phyloP scores from a whole-genome alignment of 2,113 vertebrate species.

The Conger conger region DNA sequence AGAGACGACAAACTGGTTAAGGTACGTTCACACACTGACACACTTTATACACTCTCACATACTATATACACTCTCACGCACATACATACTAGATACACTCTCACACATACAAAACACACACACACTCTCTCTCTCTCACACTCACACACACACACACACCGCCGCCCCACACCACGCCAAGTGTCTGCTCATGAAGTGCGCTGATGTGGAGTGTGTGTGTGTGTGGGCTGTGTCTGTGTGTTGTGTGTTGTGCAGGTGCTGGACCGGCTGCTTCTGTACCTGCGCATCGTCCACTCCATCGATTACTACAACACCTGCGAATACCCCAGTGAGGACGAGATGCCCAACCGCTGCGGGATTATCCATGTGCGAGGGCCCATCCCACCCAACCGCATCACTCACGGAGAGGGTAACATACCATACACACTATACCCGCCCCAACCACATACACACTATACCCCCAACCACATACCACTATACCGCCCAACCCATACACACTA shows the following conservation, averaged over 20 bases:
- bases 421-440: slow-evolving; percentile 77
- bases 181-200: too few species aligned
- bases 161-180: too few species aligned
- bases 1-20: slow-evolving; percentile 88
- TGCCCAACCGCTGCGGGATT: slow-evolving; percentile 93
- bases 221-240: not conserved
- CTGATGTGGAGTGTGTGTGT: not conserved
- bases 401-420: slow-evolving; percentile 75
- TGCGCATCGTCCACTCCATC: slow-evolving; percentile 88
- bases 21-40: slow-evolving; percentile 56
- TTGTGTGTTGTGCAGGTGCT: slow-evolving; percentile 86
- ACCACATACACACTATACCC: slow-evolving; percentile 77
- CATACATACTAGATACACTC: too few species aligned
- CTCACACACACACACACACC: too few species aligned
- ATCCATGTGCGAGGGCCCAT: slow-evolving; percentile 87
- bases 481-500: slow-evolving; percentile 53
- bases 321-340: slow-evolving; percentile 91
- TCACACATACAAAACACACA: too few species aligned
- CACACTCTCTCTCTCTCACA: too few species aligned
- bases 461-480: too few species aligned
- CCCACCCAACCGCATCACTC: slow-evolving; percentile 86
- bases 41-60: too few species aligned
- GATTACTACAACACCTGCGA: slow-evolving; percentile 92
- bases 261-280: slow-evolving; percentile 83
- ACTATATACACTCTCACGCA: too few species aligned